Base-by-base conservation (phyloP, 1,140 invertebrate genomes). In the Scaptomyza graminum region DNA sequence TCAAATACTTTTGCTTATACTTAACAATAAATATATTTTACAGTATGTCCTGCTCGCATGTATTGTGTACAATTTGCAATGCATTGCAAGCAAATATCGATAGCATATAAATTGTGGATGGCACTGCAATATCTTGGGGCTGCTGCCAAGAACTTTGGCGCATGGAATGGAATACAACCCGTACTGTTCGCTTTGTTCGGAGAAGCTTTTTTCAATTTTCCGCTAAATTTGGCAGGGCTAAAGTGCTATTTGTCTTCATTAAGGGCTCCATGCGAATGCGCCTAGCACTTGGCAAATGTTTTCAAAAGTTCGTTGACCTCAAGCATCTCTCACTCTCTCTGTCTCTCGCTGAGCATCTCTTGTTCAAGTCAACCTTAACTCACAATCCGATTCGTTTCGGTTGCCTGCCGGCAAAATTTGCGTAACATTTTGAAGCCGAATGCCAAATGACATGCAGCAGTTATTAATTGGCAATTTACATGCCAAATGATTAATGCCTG, bases 381-480 rank as follows among this genome's bases (percentile, higher is more conserved):
- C 15, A 7, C 13, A 54, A 12, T 25, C 28, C 25, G 47, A 52
- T 73, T 68, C 72, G 66, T 63, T 73, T 56, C 39, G 54, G 18
- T 22, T 43, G 54, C 76, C 52, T 57, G 75, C 43, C 44, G 56
- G 64, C 59, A 80, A 74, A 34, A 69, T 73, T 43, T 79, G 68
- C 72, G 75, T 72, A 78, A 63, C 71, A 77, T 88, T 87, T 82
- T 83, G 65, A 79, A 82, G 79, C 66, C 72, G 47, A 65, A 84
- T 55, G 83, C 75, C 75, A 88, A 88, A 88, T 83, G 84, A 88
- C 83, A 88, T 90, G 80, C 77, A 85, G 85, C 81, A 90, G 85
- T 89, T 90, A 89, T 89, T 89, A 89, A 89, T 89, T 89, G 84
- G 80, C 85, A 89, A 89, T 89, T 89, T 89, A 90, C 84, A 89